Conservation (phyloP, 2,888 invertebrate species). For the Cephus spinipes region DNA sequence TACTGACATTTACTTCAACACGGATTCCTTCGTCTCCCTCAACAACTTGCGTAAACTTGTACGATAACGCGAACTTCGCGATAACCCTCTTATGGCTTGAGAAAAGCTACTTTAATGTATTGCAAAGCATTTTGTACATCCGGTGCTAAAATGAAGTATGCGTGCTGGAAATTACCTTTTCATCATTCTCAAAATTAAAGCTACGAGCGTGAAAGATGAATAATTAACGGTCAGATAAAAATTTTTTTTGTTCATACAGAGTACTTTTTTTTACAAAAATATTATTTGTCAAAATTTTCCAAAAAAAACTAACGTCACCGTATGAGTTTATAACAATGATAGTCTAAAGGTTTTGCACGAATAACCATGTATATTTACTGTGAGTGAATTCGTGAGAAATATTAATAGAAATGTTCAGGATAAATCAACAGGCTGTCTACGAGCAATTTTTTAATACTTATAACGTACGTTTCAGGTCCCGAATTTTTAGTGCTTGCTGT, state of each 20-base stretch:
- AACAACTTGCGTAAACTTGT: conserved; percentile 6
- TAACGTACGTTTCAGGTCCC: no score
- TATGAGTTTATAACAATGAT: no score
- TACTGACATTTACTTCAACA: conserved; percentile 23
- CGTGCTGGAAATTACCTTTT: not conserved
- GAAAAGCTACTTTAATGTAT: not conserved
- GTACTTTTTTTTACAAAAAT: not conserved
- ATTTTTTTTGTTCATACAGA: not conserved
- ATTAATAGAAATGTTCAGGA: no score
- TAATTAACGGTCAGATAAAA: not conserved
- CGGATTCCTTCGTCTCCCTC: conserved; percentile 13
- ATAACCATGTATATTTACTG: no score
- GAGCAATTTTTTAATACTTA: not conserved
- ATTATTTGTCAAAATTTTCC: not conserved
- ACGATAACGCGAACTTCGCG: conserved; percentile 20
- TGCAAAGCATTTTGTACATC: not conserved
- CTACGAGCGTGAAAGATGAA: not conserved
- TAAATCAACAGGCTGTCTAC: no score
- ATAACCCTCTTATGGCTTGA: conserved; percentile 18
- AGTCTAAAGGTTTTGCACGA: no score
- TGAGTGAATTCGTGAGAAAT: no score
- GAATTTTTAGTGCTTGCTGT: not conserved
- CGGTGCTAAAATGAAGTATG: not conserved
- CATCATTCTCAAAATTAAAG: not conserved
- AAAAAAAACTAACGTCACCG: not conserved